Conservation (phyloP, 2,113 vertebrate genomes). For the Lasiurus cinereus region DNA sequence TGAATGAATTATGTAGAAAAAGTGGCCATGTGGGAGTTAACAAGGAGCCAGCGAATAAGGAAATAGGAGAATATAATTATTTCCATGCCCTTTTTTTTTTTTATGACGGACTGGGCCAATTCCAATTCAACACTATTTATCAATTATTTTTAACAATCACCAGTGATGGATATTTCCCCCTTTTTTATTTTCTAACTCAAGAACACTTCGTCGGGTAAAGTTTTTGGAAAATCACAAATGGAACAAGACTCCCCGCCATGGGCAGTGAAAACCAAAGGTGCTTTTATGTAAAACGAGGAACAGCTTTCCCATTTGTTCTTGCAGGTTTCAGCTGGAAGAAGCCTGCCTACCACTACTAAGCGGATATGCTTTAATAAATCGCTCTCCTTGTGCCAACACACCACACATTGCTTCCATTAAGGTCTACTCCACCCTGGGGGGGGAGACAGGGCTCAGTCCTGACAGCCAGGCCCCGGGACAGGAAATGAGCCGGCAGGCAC, state of each 20-base stretch:
- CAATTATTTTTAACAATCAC: slow-evolving; percentile 63
- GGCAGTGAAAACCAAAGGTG: background rate
- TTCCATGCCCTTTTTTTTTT: slow-evolving; percentile 45
- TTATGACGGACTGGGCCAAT: background rate
- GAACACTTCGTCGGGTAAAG: background rate
- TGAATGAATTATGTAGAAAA: slow-evolving; percentile 57
- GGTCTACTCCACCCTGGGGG: background rate
- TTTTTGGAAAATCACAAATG: background rate
- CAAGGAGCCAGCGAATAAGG: background rate
- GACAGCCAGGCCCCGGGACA: background rate
- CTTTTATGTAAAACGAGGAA: background rate
- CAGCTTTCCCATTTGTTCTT: background rate
- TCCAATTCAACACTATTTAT: slow-evolving; percentile 40
- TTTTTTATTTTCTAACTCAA: background rate
- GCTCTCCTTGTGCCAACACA: background rate
- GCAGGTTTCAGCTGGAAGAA: background rate
- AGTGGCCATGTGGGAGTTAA: background rate
- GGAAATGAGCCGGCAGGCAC: background rate
- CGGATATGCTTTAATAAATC: background rate
- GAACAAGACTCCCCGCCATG: background rate
- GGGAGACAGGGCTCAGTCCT: background rate
- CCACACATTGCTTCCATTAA: slow-evolving; percentile 52
- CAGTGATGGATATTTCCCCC: background rate
- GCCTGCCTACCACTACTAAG: background rate
- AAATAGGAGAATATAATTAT: slow-evolving; percentile 55